These are phyloP conservation scores for Tyto alba DNA, from an alignment of 2,113 vertebrate genomes.

Conservation along the genomic window DNA sequence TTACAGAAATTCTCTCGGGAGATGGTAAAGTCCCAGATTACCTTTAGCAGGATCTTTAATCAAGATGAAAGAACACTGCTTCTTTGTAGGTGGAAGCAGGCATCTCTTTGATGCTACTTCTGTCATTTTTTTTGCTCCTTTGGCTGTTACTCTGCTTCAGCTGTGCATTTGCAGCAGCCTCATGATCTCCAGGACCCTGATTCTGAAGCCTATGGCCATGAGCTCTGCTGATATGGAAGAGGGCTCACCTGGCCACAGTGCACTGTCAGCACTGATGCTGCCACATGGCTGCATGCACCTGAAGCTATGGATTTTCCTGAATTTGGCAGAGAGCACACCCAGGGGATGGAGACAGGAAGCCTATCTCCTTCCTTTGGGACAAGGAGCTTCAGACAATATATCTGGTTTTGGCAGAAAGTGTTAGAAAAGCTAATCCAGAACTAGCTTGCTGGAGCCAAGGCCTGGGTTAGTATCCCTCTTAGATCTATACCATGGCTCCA, in stretches of 20 bases:
- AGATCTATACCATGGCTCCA: background rate
- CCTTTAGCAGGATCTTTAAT: background rate
- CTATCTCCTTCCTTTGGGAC: background rate
- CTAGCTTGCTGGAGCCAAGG: background rate
- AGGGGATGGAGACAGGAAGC: background rate
- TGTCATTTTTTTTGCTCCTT: background rate
- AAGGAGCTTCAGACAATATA: background rate
- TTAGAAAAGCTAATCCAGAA: background rate
- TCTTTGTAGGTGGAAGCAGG: background rate
- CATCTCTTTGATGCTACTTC: background rate
- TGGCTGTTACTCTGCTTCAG: background rate
- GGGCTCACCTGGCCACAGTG: background rate
- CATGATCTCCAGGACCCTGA: background rate
- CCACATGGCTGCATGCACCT: background rate
- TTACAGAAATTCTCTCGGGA: background rate
- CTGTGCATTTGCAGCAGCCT: background rate
- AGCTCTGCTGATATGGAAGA: background rate
- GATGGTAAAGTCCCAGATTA: background rate
- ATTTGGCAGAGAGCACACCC: background rate
- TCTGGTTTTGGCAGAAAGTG: background rate
- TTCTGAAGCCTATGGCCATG: background rate
- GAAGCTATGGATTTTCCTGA: background rate
- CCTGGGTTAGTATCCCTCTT: background rate
- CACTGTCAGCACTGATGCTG: background rate
- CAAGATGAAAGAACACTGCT: background rate